Percentiles rank a stretch among this genome's conserved stretches.
Evolutionary conservation across 2,888 invertebrate genomes (phyloP).

Genomic region (Drosophila yooni): DNA sequence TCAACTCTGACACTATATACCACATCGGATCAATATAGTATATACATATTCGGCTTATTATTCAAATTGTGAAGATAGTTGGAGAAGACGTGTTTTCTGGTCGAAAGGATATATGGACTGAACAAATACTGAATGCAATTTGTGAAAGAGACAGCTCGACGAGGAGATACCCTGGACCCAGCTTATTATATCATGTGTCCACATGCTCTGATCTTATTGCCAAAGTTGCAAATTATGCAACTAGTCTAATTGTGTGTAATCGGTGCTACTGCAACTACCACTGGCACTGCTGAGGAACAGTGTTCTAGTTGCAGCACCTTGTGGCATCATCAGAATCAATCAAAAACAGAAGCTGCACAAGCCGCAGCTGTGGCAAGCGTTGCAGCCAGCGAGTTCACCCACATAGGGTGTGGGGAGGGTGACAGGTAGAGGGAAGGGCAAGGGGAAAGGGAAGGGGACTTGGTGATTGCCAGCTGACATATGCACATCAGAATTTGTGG

Average conservation of each 20-base stretch:
- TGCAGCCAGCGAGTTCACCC: neutral
- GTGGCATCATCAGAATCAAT: slow-evolving; percentile 58
- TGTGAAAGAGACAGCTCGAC: neutral
- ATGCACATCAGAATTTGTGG: slow-evolving; percentile 27
- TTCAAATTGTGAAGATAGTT: no score
- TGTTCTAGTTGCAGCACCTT: slow-evolving; percentile 9
- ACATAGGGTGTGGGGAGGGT: neutral
- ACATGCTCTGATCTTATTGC: neutral
- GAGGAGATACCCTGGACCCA: neutral
- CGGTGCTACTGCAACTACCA: neutral
- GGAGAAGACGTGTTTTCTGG: no score
- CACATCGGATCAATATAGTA: no score
- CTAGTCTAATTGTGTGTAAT: neutral
- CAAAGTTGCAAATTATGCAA: neutral
- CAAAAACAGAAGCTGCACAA: slow-evolving; percentile 75
- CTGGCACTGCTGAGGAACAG: neutral
- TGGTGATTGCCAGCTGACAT: slow-evolving; percentile 34
- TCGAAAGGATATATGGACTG: neutral
- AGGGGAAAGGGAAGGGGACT: neutral
- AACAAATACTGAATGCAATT: neutral
- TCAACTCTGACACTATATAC: neutral
- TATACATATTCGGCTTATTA: no score
- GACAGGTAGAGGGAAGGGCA: neutral
- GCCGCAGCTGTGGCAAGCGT: slow-evolving; percentile 73
- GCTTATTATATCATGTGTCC: neutral